A percentile compares a stretch with the other conserved stretches of the same genome.
Conservation (phyloP, 2,797 vertebrate genomes). For the Siniperca undulata region DNA sequence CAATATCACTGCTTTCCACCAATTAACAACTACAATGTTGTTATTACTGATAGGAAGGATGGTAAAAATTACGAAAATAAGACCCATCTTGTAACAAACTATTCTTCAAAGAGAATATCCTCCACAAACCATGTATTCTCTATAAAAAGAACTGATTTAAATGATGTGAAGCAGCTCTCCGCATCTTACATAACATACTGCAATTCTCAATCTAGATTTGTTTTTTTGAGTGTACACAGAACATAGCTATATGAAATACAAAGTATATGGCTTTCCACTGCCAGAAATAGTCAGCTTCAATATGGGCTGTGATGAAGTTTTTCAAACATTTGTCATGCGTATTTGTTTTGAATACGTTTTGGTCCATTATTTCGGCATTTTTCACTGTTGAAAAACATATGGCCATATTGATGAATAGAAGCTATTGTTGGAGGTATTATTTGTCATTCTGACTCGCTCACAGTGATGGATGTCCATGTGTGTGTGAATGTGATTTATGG, state of each 20-base stretch:
- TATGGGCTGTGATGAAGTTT: slow-evolving; percentile 48
- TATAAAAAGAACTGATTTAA: slow-evolving; percentile 1
- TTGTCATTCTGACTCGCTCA: slow-evolving; percentile 70
- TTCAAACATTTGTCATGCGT: slow-evolving; percentile 56
- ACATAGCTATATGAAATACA: slow-evolving; percentile 27
- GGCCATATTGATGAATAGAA: slow-evolving; percentile 73
- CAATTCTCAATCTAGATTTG: background rate
- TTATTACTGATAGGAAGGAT: background rate
- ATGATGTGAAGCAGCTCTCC: slow-evolving; percentile 29
- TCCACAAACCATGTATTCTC: background rate
- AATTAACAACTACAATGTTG: background rate
- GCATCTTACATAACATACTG: slow-evolving; percentile 5
- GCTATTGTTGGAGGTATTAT: slow-evolving; percentile 72
- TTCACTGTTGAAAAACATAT: slow-evolving; percentile 62
- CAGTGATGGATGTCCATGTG: slow-evolving; percentile 73
- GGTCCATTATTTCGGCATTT: slow-evolving; percentile 62
- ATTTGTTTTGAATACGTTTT: slow-evolving; percentile 63
- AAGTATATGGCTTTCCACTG: slow-evolving; percentile 11
- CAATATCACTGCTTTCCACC: background rate
- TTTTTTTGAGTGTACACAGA: slow-evolving; percentile 6
- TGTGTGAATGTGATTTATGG: slow-evolving; percentile 72
- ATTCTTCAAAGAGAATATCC: background rate
- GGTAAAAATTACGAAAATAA: background rate
- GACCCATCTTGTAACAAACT: background rate
- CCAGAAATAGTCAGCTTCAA: slow-evolving; percentile 30